Conservation (phyloP, 2,113 vertebrate species). For the human region DNA sequence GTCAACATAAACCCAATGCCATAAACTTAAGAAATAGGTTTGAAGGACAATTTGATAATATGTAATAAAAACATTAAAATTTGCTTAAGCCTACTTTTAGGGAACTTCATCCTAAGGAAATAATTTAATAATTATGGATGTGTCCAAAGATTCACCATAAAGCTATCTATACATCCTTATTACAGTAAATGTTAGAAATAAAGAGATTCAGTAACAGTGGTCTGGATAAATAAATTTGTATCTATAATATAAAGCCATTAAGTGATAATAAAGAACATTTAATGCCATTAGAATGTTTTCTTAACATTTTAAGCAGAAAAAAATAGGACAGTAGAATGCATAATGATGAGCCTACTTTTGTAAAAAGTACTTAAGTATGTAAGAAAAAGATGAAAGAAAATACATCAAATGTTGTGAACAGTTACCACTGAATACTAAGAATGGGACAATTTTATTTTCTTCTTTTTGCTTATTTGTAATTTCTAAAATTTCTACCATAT, state of each 20-base stretch:
- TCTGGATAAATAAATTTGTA: constrained; percentile 46
- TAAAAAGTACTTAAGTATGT: not conserved
- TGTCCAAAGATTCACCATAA: not conserved
- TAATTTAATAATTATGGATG: constrained; percentile 31
- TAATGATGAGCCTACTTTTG: not conserved
- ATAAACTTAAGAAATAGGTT: constrained; percentile 41
- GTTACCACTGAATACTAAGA: not conserved
- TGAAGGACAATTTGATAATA: not conserved
- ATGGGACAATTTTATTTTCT: not conserved
- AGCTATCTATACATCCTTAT: not conserved
- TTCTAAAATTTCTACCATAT: constrained; percentile 17
- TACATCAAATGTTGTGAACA: not conserved
- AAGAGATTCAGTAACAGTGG: not conserved
- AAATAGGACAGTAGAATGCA: not conserved
- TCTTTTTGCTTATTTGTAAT: constrained; percentile 29
- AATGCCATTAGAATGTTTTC: constrained; percentile 9
- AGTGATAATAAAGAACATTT: constrained; percentile 47
- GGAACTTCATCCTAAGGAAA: constrained; percentile 34
- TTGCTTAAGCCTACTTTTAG: constrained; percentile 27
- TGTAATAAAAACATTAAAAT: constrained; percentile 47
- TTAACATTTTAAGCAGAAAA: not conserved
- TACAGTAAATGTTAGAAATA: constrained; percentile 26
- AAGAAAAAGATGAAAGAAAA: constrained; percentile 34
- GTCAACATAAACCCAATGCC: constrained; percentile 32
- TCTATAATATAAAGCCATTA: constrained; percentile 12